A percentile compares a stretch with the other conserved stretches of the same genome.
Conservation (phyloP, 2,113 vertebrate species). For the Actenoides hombroni region DNA sequence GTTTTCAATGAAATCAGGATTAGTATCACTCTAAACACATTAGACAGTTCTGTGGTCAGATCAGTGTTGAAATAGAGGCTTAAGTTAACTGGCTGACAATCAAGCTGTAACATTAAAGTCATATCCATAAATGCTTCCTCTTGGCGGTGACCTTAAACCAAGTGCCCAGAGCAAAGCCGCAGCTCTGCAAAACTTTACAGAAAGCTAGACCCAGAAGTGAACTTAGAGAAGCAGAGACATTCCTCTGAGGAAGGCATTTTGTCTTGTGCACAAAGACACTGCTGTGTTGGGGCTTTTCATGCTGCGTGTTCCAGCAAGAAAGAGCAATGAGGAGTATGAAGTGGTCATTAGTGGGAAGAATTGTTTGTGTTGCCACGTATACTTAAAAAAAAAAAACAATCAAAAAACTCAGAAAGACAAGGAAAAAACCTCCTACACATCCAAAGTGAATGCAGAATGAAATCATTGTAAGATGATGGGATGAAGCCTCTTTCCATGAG, state of each 20-base stretch:
- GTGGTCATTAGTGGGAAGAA: background rate
- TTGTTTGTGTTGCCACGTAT: background rate
- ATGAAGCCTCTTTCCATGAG: background rate
- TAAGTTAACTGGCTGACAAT: background rate
- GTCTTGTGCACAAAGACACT: conserved; percentile 30
- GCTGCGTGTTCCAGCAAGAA: background rate
- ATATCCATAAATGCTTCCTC: background rate
- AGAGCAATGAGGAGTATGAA: background rate
- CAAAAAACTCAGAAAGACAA: background rate
- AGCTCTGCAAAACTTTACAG: background rate
- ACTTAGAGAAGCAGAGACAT: background rate
- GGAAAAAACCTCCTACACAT: background rate
- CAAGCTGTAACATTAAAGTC: background rate
- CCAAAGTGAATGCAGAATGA: conserved; percentile 14
- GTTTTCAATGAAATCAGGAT: background rate
- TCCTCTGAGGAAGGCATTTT: background rate
- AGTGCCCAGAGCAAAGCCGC: background rate
- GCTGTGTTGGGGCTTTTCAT: background rate
- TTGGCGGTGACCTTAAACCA: background rate
- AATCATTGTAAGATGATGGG: background rate
- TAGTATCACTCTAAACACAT: background rate
- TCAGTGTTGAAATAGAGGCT: background rate
- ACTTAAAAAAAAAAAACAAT: background rate
- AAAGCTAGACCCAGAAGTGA: conserved; percentile 10
- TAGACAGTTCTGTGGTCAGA: background rate